Percentiles rank a stretch among this genome's conserved stretches.
phyloP scores from a whole-genome alignment of 2,888 invertebrate species.

The Harpalus rufipes region DNA sequence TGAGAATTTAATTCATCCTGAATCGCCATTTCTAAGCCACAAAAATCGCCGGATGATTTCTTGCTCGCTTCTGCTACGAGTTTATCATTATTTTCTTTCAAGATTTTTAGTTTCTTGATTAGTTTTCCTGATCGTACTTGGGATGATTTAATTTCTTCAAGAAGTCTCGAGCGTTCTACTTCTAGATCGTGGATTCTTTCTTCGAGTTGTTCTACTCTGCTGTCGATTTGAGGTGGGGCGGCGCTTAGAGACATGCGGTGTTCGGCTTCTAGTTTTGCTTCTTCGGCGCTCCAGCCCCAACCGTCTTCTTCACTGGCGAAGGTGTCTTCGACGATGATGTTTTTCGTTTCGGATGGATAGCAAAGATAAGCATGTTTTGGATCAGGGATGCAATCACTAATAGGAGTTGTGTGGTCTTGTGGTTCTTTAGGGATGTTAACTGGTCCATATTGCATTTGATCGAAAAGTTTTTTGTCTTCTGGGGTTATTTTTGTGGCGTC shows the following conservation, averaged over 20 bases:
- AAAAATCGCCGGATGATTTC: slow-evolving; percentile 78
- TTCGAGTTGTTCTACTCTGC: slow-evolving; percentile 80
- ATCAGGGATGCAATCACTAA: slow-evolving; percentile 71
- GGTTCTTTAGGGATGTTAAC: slow-evolving; percentile 61
- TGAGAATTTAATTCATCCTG: slow-evolving; percentile 89
- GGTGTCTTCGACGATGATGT: slow-evolving; percentile 69
- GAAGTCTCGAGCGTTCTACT: slow-evolving; percentile 80
- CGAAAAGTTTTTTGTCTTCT: slow-evolving; percentile 62
- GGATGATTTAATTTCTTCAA: slow-evolving; percentile 82
- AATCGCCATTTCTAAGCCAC: slow-evolving; percentile 87
- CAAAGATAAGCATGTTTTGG: slow-evolving; percentile 74
- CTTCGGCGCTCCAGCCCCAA: slow-evolving; percentile 82
- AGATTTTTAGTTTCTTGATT: slow-evolving; percentile 90
- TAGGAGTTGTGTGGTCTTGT: slow-evolving; percentile 65
- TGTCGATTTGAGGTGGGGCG: slow-evolving; percentile 71
- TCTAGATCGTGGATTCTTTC: slow-evolving; percentile 81
- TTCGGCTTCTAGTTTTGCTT: slow-evolving; percentile 78
- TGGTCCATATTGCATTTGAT: slow-evolving; percentile 67
- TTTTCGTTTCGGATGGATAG: slow-evolving; percentile 70
- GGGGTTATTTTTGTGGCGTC: slow-evolving; percentile 63
- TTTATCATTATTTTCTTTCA: slow-evolving; percentile 85
- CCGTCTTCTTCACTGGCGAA: slow-evolving; percentile 79
- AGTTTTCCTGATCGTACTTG: slow-evolving; percentile 88
- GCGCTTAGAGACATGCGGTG: slow-evolving; percentile 75
- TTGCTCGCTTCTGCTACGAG: slow-evolving; percentile 80